These are phyloP conservation scores for Sabellastarte sp. DNA, from an alignment of 2,888 invertebrate genomes.

Conservation along the genomic window DNA sequence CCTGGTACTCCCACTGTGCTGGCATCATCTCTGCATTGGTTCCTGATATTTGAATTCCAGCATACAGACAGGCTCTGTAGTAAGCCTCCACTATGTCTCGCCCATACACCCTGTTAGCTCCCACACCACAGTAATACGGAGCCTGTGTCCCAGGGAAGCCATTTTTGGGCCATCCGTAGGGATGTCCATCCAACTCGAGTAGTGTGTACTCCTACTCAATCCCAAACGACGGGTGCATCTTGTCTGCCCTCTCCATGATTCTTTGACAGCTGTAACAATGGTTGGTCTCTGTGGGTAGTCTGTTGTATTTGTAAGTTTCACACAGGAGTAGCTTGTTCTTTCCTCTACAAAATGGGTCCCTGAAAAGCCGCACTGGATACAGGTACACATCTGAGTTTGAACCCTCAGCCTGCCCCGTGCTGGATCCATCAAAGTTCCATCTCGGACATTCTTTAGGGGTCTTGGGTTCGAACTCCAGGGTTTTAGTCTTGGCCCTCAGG, in stretches of 20 bases:
- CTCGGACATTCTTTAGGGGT: slow-evolving; percentile 47
- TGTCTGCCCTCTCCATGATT: slow-evolving; percentile 60
- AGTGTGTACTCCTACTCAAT: slow-evolving; percentile 65
- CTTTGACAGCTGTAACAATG: slow-evolving; percentile 58
- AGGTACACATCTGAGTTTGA: slow-evolving; percentile 75
- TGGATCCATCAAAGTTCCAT: slow-evolving; percentile 61
- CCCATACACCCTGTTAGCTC: slow-evolving; percentile 91
- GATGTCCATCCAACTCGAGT: slow-evolving; percentile 58
- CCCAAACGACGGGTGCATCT: slow-evolving; percentile 62
- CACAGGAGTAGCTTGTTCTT: slow-evolving; percentile 87
- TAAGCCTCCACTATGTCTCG: slow-evolving; percentile 96
- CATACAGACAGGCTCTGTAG: slow-evolving; percentile 89
- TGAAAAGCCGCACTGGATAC: slow-evolving; percentile 85
- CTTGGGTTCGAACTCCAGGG: slow-evolving; percentile 44
- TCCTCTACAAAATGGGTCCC: slow-evolving; percentile 86
- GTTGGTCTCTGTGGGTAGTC: slow-evolving; percentile 55
- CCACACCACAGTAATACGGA: slow-evolving; percentile 98
- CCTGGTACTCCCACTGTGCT: slow-evolving; percentile 66
- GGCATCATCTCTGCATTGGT: slow-evolving; percentile 99
- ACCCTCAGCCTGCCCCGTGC: slow-evolving; percentile 60
- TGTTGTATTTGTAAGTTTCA: slow-evolving; percentile 79
- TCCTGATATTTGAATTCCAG: slow-evolving; percentile 88
- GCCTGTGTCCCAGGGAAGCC: slow-evolving; percentile 45
- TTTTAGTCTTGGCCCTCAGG: slow-evolving; percentile 49
- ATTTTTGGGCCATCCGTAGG: slow-evolving; percentile 52